phyloP scores from a whole-genome alignment of 2,113 vertebrate species.

The Porphyrio hochstetteri region DNA sequence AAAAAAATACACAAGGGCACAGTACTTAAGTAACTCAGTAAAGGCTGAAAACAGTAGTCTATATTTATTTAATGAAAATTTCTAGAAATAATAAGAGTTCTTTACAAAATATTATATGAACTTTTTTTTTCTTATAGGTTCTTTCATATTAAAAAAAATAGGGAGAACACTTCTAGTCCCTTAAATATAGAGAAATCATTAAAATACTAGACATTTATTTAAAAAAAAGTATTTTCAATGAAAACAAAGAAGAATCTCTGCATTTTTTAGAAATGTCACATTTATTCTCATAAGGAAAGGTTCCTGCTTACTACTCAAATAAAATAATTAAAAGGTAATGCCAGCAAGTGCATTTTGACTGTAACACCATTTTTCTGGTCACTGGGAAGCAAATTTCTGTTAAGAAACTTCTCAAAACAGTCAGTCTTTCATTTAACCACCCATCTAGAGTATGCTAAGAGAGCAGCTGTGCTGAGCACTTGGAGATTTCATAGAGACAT shows the following conservation, averaged over 20 bases:
- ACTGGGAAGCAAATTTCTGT: neutral
- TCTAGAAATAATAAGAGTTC: neutral
- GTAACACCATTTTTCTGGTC: neutral
- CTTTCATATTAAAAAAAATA: neutral
- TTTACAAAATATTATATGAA: neutral
- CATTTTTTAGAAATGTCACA: neutral
- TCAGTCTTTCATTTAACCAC: neutral
- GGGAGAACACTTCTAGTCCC: too few relatives aligned
- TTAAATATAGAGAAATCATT: neutral
- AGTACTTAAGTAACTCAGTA: neutral
- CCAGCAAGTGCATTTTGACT: neutral
- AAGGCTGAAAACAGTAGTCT: neutral
- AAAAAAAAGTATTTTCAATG: neutral
- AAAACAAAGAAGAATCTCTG: neutral
- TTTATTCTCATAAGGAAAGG: neutral
- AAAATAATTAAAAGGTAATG: neutral
- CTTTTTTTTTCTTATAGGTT: neutral
- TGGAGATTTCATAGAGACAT: neutral
- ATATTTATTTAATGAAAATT: neutral
- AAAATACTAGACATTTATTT: neutral
- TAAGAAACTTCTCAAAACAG: neutral
- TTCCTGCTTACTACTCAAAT: neutral
- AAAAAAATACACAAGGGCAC: neutral
- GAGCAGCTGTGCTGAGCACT: neutral
- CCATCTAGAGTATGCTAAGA: neutral